Evolutionary conservation across 2,888 invertebrate species (phyloP).

Genomic region (Ichneumon xanthorius): DNA sequence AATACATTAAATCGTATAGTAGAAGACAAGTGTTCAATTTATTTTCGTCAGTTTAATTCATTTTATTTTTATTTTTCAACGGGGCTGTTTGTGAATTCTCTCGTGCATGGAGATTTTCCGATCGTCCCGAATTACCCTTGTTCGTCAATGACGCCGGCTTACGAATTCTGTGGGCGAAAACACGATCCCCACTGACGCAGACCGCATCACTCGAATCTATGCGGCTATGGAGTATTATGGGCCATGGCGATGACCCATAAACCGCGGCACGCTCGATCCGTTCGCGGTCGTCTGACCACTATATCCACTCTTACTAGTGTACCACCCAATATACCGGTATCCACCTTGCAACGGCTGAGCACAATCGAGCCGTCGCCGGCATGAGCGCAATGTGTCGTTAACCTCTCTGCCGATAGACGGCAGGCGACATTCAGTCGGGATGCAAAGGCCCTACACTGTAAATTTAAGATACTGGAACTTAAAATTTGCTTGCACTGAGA

Average conservation of each 20-base stretch:
- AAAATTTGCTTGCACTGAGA: too few species aligned
- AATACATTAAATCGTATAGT: too few species aligned
- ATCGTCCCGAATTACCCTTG: not conserved
- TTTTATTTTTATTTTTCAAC: not conserved
- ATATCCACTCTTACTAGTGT: constrained; percentile 22
- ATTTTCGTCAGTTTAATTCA: not conserved
- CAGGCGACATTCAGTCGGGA: constrained; percentile 8
- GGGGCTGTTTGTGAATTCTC: not conserved
- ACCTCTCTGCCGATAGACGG: constrained; percentile 68
- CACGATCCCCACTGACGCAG: not conserved
- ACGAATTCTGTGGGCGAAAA: not conserved
- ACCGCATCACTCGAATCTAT: constrained; percentile 18
- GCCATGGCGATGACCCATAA: constrained; percentile 74
- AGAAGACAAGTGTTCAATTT: not conserved
- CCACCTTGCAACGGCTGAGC: constrained; percentile 34
- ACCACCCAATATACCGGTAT: not conserved
- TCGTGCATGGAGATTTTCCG: too few species aligned
- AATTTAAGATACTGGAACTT: constrained; percentile 1
- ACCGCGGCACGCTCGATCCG: constrained; percentile 64
- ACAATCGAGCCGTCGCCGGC: constrained; percentile 13
- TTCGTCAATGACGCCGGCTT: not conserved
- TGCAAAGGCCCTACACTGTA: constrained; percentile 43
- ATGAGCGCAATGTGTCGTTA: constrained; percentile 74
- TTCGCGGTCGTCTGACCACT: constrained; percentile 55
- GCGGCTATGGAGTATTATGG: constrained; percentile 24